Conservation (phyloP, 1,140 invertebrate species). For the Dryas iulia region DNA sequence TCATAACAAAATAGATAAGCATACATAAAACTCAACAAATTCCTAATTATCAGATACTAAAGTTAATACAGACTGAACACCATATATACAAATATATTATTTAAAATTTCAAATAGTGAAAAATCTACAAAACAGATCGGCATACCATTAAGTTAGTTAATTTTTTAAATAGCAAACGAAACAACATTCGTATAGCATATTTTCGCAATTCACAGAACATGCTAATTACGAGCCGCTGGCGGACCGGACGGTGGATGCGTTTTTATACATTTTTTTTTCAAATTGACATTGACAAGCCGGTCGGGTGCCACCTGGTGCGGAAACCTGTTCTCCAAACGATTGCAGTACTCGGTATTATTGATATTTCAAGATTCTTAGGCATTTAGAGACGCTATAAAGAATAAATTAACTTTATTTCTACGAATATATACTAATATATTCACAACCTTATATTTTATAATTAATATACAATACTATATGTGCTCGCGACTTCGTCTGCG, state of each 20-base stretch:
- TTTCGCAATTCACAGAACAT: conserved; percentile 16
- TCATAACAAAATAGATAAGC: no score
- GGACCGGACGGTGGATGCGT: conserved; percentile 18
- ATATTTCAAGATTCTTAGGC: conserved; percentile 15
- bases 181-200: not conserved
- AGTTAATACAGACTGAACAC: no score
- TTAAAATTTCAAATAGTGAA: no score
- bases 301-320: conserved; percentile 35
- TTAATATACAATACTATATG: no score
- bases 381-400: not conserved
- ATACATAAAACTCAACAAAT: no score
- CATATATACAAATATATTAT: no score
- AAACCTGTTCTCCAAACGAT: conserved; percentile 32
- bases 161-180: not conserved
- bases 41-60: no score
- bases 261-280: conserved; percentile 23
- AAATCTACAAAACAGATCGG: not conserved
- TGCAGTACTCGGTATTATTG: conserved; percentile 13
- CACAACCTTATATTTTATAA: not conserved
- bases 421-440: not conserved
- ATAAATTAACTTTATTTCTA: not conserved
- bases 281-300: conserved; percentile 35
- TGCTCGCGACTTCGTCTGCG: no score
- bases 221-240: conserved; percentile 17
- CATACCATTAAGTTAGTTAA: not conserved